Conservation (phyloP, 2,888 invertebrate genomes). For the Adelphocoris suturalis region DNA sequence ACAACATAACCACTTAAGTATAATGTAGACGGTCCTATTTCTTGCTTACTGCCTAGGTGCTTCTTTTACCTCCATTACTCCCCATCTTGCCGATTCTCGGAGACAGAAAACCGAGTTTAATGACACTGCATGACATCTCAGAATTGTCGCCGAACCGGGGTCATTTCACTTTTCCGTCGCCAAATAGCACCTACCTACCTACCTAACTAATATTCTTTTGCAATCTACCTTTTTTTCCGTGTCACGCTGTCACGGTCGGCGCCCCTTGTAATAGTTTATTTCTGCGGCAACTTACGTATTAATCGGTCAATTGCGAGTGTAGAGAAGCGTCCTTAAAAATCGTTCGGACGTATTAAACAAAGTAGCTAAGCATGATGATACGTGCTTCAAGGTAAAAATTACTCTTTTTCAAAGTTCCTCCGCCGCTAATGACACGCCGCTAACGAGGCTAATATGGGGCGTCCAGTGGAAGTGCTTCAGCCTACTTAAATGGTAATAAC, state of each 20-base stretch:
- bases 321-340: background rate
- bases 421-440: constrained; percentile 10
- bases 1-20: no score
- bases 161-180: background rate
- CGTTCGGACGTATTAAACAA: background rate
- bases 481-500: background rate
- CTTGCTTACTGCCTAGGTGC: no score
- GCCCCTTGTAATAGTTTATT: background rate
- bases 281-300: background rate
- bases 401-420: constrained; percentile 9
- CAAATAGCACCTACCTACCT: background rate
- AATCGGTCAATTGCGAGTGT: constrained; percentile 31
- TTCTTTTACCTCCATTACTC: background rate
- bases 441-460: constrained; percentile 17
- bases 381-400: background rate
- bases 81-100: background rate
- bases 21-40: no score
- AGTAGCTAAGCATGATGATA: background rate
- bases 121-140: background rate
- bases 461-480: background rate
- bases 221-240: background rate
- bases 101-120: background rate
- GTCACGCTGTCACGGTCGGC: background rate
- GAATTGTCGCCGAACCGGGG: background rate
- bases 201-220: background rate